These are phyloP conservation scores for Rhinella marina DNA, from an alignment of 2,797 vertebrate species.

Conservation along the genomic window DNA sequence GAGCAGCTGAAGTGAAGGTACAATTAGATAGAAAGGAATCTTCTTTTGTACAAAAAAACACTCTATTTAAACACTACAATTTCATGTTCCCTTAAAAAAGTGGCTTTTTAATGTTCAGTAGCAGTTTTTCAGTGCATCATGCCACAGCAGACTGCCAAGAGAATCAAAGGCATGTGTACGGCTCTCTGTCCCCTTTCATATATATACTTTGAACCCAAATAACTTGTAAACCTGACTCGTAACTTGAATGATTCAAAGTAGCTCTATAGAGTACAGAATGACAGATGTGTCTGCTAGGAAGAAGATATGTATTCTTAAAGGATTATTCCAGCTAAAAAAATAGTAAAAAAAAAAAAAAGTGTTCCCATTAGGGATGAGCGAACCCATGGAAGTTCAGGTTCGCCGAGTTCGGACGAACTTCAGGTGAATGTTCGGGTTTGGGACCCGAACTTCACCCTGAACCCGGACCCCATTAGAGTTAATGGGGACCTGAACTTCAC, in stretches of 20 bases:
- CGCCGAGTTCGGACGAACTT: too few species aligned
- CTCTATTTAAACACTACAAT: neutral
- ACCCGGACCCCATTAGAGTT: too few species aligned
- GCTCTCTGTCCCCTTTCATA: conserved; percentile 13
- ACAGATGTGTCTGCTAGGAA: too few species aligned
- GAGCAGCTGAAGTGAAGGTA: conserved; percentile 30
- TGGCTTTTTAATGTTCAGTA: neutral
- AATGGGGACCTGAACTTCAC: too few species aligned
- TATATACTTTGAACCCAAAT: neutral
- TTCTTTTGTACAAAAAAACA: neutral
- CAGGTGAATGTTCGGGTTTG: too few species aligned
- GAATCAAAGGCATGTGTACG: conserved; percentile 15
- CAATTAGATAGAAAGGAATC: conserved; percentile 10
- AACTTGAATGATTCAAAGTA: neutral
- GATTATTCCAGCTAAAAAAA: too few species aligned
- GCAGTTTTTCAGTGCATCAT: neutral
- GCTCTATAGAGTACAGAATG: neutral
- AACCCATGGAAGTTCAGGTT: too few species aligned
- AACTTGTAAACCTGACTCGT: neutral
- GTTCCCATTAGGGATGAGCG: too few species aligned
- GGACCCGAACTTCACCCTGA: too few species aligned
- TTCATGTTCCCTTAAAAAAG: neutral
- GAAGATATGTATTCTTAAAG: too few species aligned
- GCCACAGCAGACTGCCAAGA: neutral
- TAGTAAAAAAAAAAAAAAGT: too few species aligned